Evolutionary conservation across 2,797 vertebrate genomes (phyloP).

Genomic region (Chrysocyon brachyurus): DNA sequence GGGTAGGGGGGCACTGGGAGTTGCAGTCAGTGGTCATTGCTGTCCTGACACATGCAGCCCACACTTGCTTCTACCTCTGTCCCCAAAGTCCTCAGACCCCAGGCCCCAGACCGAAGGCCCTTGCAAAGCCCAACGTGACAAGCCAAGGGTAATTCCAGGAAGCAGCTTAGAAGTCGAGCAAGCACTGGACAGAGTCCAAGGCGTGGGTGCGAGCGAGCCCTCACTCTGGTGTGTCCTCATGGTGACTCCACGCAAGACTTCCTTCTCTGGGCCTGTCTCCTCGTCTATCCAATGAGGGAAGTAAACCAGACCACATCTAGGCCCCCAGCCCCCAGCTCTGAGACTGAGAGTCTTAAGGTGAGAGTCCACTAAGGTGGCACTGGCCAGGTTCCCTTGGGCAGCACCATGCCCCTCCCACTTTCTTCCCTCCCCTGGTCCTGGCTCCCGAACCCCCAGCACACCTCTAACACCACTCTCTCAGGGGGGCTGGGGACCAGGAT

Average conservation of each 20-base stretch:
- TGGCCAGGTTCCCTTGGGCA: fast-evolving
- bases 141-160: neutral
- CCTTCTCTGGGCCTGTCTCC: neutral
- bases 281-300: neutral
- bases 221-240: neutral
- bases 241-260: neutral
- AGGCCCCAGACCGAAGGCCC: neutral
- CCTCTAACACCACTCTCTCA: neutral
- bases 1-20: too few relatives aligned
- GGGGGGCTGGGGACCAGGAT: too few relatives aligned
- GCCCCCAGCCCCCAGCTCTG: neutral
- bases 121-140: neutral
- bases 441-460: neutral
- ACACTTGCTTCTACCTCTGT: neutral
- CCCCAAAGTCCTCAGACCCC: neutral
- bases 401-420: fast-evolving
- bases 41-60: too few relatives aligned
- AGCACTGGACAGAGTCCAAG: neutral
- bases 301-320: neutral
- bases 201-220: neutral
- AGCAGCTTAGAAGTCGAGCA: neutral
- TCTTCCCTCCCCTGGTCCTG: neutral
- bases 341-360: neutral
- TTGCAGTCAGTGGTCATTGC: fast-evolving
- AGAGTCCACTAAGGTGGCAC: neutral